Evolutionary conservation across 2,888 invertebrate genomes (phyloP).

Genomic region (Saturnia japonica): DNA sequence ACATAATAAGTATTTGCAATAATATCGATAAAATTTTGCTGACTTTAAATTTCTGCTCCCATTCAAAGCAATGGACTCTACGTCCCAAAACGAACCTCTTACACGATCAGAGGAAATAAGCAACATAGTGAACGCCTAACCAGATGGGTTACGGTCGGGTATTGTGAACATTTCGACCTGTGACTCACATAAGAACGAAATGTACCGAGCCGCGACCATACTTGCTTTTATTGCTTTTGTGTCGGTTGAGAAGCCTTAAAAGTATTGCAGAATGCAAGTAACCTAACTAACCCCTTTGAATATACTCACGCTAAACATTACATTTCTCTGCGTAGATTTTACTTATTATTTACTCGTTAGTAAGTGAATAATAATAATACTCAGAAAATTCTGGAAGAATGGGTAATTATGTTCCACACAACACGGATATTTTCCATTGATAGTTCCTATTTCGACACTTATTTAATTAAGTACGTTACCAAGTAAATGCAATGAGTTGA

Average conservation of each 20-base stretch:
- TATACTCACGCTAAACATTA: neutral
- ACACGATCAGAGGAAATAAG: constrained; percentile 41
- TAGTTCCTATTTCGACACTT: neutral
- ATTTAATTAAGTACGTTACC: neutral
- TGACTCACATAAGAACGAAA: constrained; percentile 61
- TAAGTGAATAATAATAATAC: too few species aligned
- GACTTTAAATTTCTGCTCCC: constrained; percentile 1
- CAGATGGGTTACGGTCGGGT: constrained; percentile 37
- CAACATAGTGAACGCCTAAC: constrained; percentile 42
- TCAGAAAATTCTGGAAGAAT: neutral
- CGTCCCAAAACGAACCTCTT: constrained; percentile 31
- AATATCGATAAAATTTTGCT: neutral
- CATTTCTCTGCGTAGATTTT: neutral
- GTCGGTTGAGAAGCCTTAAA: constrained; percentile 54
- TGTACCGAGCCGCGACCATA: constrained; percentile 46
- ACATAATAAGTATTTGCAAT: neutral
- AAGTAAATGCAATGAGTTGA: neutral
- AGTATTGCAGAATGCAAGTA: constrained; percentile 34
- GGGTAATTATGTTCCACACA: neutral
- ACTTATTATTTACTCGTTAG: neutral
- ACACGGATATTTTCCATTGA: neutral
- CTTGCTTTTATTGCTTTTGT: constrained; percentile 57
- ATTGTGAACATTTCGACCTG: constrained; percentile 52
- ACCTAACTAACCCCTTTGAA: neutral
- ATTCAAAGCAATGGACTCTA: constrained; percentile 28